These are phyloP conservation scores for Mantis religiosa DNA, from an alignment of 2,888 invertebrate species.

Conservation along the genomic window DNA sequence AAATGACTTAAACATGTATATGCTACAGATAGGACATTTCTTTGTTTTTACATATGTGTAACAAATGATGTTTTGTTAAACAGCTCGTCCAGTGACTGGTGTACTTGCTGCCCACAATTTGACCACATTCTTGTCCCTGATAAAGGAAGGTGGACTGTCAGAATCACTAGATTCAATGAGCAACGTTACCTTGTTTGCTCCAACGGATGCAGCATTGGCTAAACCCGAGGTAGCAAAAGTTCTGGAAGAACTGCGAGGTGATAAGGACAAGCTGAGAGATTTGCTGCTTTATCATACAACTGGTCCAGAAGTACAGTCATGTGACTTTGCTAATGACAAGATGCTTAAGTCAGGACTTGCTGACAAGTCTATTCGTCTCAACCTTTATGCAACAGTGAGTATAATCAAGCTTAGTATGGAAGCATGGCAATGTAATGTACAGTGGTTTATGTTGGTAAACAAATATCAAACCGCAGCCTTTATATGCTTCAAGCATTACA, in stretches of 20 bases:
- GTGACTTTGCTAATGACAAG: constrained; percentile 53
- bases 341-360: constrained; percentile 48
- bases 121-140: constrained; percentile 53
- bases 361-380: constrained; percentile 53
- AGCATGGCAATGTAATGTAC: too few relatives aligned
- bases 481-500: too few relatives aligned
- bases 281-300: constrained; percentile 61
- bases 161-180: constrained; percentile 41
- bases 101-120: constrained; percentile 58
- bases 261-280: constrained; percentile 50
- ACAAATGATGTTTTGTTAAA: not conserved
- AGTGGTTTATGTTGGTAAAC: too few relatives aligned
- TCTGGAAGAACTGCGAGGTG: constrained; percentile 42
- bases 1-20: constrained; percentile 37
- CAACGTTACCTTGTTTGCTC: constrained; percentile 50
- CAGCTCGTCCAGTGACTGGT: constrained; percentile 45
- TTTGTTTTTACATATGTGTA: not conserved
- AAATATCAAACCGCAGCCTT: too few relatives aligned
- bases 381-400: constrained; percentile 57
- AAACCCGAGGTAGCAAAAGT: constrained; percentile 27
- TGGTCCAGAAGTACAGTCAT: constrained; percentile 52
- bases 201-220: constrained; percentile 47
- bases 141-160: constrained; percentile 44
- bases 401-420: too few relatives aligned
- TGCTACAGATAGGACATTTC: not conserved